Evolutionary conservation across 2,888 invertebrate species (phyloP).

Genomic region (Platerodrilus igneus): DNA sequence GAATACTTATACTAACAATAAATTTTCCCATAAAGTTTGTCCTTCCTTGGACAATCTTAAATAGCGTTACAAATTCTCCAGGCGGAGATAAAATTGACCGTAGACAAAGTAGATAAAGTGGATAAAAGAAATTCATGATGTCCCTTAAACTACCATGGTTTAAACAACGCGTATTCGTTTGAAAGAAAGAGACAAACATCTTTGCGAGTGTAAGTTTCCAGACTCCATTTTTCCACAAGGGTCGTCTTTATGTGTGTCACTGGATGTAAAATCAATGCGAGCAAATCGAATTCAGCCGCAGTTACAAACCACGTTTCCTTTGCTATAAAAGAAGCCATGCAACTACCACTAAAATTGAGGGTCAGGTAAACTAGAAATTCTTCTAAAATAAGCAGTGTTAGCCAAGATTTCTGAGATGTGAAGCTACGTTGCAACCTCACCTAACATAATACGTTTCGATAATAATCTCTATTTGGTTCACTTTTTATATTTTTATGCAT

Average conservation of each 20-base stretch:
- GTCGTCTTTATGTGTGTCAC: slow-evolving; percentile 28
- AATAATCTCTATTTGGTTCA: too few species aligned
- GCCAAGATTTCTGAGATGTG: too few species aligned
- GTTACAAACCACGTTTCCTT: slow-evolving; percentile 17
- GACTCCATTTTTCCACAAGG: slow-evolving; percentile 22
- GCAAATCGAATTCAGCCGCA: slow-evolving; percentile 26
- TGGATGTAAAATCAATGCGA: slow-evolving; percentile 34
- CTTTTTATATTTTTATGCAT: too few species aligned
- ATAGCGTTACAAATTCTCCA: slow-evolving; percentile 21
- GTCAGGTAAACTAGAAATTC: slow-evolving; percentile 17
- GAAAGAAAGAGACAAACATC: slow-evolving; percentile 16
- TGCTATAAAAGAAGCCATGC: slow-evolving; percentile 19
- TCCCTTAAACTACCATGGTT: slow-evolving; percentile 19
- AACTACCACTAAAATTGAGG: slow-evolving; percentile 9
- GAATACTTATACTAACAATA: too few species aligned
- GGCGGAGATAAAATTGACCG: slow-evolving; percentile 22
- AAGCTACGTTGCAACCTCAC: too few species aligned
- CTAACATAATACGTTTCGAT: too few species aligned
- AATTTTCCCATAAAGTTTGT: too few species aligned
- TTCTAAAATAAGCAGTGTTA: too few species aligned
- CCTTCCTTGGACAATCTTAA: slow-evolving; percentile 22
- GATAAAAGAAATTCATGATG: slow-evolving; percentile 23
- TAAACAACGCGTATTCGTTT: slow-evolving; percentile 20
- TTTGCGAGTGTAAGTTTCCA: slow-evolving; percentile 19
- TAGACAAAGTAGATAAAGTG: slow-evolving; percentile 23